A percentile compares a stretch with the other conserved stretches of the same genome.
Conservation (phyloP, 2,888 invertebrate genomes). For the Coelopa pilipes region DNA sequence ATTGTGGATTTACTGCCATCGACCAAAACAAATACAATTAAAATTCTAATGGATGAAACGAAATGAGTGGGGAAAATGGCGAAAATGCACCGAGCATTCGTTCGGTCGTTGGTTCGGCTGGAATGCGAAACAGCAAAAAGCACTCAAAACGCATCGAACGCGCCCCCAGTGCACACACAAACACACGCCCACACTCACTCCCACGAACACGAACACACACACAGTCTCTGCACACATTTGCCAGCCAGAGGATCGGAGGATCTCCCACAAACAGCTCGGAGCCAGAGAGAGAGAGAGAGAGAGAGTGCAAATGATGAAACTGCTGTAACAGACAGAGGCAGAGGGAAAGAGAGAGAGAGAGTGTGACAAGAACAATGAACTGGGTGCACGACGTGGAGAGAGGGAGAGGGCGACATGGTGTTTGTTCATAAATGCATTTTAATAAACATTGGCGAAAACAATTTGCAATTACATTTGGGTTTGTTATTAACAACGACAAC, state of each 20-base stretch:
- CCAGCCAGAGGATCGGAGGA: too few relatives aligned
- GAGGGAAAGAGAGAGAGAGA: not conserved
- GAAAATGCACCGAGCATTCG: not conserved
- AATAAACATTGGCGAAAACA: slow-evolving; percentile 20
- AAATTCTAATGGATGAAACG: slow-evolving; percentile 16
- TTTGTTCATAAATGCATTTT: slow-evolving; percentile 12
- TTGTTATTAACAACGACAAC: slow-evolving; percentile 26
- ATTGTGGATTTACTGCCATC: slow-evolving; percentile 3
- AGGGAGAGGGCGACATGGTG: not conserved
- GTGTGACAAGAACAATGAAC: not conserved
- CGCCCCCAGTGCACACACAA: not conserved
- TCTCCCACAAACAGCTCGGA: too few relatives aligned
- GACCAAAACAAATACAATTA: slow-evolving; percentile 24
- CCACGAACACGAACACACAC: too few relatives aligned
- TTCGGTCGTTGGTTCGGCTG: not conserved
- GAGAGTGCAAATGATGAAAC: too few relatives aligned
- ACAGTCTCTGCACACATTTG: too few relatives aligned
- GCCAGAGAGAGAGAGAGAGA: too few relatives aligned
- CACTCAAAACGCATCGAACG: too few relatives aligned
- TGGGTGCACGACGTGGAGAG: not conserved
- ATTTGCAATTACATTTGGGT: slow-evolving; percentile 14
- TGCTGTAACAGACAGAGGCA: not conserved
- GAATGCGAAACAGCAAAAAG: not conserved
- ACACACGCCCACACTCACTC: too few relatives aligned
- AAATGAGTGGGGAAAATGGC: too few relatives aligned